Percentiles rank a stretch among this genome's conserved stretches.
Evolutionary conservation across 2,797 vertebrate genomes (phyloP).

Genomic region (Dallia pectoralis): DNA sequence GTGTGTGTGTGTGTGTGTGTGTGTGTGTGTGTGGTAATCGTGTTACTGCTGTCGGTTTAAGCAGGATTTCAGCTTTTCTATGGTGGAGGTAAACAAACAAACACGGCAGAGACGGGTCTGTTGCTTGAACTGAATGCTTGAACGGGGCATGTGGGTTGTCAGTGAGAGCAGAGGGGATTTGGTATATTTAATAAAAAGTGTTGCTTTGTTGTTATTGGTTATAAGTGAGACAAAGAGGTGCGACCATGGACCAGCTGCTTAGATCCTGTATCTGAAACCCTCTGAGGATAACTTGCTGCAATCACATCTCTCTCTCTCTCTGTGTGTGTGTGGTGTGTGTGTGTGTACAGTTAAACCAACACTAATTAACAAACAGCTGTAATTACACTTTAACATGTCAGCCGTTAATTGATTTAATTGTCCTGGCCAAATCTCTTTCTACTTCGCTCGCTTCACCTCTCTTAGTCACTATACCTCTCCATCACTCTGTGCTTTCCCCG

Average conservation of each 20-base stretch:
- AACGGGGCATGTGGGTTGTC: not conserved
- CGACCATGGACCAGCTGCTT: conserved; percentile 47
- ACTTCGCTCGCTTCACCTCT: too few species aligned
- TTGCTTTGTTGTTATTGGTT: conserved; percentile 6
- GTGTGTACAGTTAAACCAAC: not conserved
- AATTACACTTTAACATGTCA: conserved; percentile 47
- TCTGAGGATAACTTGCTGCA: not conserved
- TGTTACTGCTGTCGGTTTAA: conserved; percentile 17
- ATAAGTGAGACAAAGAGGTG: conserved; percentile 12
- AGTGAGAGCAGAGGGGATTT: not conserved
- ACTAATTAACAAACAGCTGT: conserved; percentile 46
- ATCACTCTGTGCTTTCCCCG: too few species aligned
- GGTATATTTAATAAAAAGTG: not conserved
- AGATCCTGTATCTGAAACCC: conserved; percentile 12
- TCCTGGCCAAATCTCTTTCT: conserved; percentile 11
- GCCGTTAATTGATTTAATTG: conserved; percentile 46
- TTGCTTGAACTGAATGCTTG: conserved; percentile 3
- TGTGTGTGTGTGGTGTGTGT: conserved; percentile 5
- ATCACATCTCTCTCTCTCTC: conserved; percentile 7
- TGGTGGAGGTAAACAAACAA: conserved; percentile 33
- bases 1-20: not conserved
- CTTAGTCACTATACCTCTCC: too few species aligned
- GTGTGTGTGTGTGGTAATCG: too few species aligned
- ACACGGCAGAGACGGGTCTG: conserved; percentile 13
- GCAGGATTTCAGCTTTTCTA: conserved; percentile 27